These are phyloP conservation scores for Gasterosteus aculeatus DNA, from an alignment of 2,113 vertebrate species.

Conservation along the genomic window DNA sequence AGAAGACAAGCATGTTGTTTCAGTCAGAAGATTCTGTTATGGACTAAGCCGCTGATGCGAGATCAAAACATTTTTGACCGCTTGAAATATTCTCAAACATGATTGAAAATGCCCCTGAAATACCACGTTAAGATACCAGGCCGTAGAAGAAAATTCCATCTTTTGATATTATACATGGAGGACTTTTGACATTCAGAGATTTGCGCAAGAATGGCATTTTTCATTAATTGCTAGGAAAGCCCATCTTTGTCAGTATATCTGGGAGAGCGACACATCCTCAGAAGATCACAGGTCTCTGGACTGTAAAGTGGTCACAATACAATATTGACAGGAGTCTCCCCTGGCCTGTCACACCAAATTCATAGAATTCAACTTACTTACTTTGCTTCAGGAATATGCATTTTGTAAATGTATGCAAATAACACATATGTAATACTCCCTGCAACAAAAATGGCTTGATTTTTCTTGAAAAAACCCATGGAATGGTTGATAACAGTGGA, in stretches of 20 bases:
- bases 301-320: not conserved
- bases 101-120: not conserved
- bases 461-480: too few relatives aligned
- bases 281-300: not conserved
- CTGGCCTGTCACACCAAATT: not conserved
- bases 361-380: not conserved
- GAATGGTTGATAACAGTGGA: too few relatives aligned
- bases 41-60: too few relatives aligned
- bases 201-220: not conserved
- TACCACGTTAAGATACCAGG: not conserved
- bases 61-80: not conserved
- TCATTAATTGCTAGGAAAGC: not conserved
- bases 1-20: not conserved
- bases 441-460: too few relatives aligned
- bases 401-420: not conserved
- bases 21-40: not conserved
- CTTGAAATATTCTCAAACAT: not conserved
- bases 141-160: not conserved
- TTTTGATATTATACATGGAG: not conserved
- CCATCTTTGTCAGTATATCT: not conserved
- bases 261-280: not conserved
- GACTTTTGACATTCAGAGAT: not conserved
- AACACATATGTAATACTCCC: not conserved
- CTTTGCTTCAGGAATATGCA: not conserved
- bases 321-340: not conserved